Evolutionary conservation across 2,113 vertebrate species (phyloP), one percentile per base, ranked within the genome.

Genomic region (Boulengeromyrus knoepffleri): DNA sequence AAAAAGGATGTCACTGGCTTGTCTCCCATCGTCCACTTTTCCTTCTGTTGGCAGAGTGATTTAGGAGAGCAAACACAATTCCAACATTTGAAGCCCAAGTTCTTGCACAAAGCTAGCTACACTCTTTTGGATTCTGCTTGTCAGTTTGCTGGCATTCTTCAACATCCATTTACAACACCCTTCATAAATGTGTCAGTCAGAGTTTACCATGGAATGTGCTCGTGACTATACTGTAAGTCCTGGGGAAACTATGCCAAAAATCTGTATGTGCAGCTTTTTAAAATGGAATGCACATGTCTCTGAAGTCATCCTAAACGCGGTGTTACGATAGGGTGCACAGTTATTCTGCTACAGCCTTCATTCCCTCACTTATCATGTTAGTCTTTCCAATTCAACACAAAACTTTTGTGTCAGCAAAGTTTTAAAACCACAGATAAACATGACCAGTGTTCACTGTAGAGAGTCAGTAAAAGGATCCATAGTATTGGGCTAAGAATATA

Each of bases 341-440:
- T 21, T 85, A 47, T 47, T 24, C 85, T 86, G n/a, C 13, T 31
- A 15, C 47, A 86, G 47, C 85, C 47, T 13, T 31, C 46, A 86
- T 21, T 85, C 47, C n/a, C 85, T 24, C n/a, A 49, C 47, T 50
- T 86, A 86, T 86, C n/a, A 27, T 17, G n/a, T 86, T 27, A 17
- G 42, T 9, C 77, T 83, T 74, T 24, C 46, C 42, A 70, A 45
- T 39, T 74, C 12, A 7, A 49, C 19, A 50, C 85, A 6, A 12
- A n/a, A 15, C 8, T 52, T 86, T 86, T 31, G n/a, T 86, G 47
- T 86, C 85, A 31, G 47, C 85, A 50, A 50, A 74, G 49, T 80
- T 85, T 42, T 84, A 58, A 87, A 88, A 88, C 31, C 85, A n/a
- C 85, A 87, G n/a, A 86, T 42, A 58, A 88, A 58, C 86, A 21